Evolutionary conservation across 2,113 vertebrate species (phyloP), one percentile per base, ranked within the genome.

Genomic region (Pluvialis apricaria): DNA sequence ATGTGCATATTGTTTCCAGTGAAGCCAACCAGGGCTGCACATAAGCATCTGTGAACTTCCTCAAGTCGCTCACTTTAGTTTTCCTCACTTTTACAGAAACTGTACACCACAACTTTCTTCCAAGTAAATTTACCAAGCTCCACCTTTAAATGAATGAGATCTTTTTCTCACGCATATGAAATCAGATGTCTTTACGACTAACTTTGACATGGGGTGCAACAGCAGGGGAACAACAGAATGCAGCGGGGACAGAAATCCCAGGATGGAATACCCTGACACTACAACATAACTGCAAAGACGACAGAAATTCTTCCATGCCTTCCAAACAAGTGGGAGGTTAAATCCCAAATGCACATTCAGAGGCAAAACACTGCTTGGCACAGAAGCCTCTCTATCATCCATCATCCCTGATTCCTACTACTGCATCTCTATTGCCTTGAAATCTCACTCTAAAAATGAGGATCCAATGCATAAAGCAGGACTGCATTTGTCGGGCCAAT

Each of bases 1-100:
- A 8, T 1, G 9, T 19, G 12, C 32, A 51, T 3, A 1, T 55
- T 4, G 66, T 25, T 93, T 54, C 40, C 64, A 60, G 0, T 14
- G n/a, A 88, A 62, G 68, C 36, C 72, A 92, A 12, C 11, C 34
- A 79, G 36, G 44, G 47, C 52, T 51, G 25, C 22, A 40, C 2
- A 0, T 1, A 13, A 86, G 79, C 49, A 80, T 19, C 62, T 64
- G 19, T 32, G 69, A 81, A 64, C 32, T 24, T 83, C 40, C 20
- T 5, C 2, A 3, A 52, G 34, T 21, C 3, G 1, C 49, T 68
- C 42, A 22, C 38, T 82, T 79, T 1, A 51, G 12, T 66, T 42
- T 87, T 78, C 26, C 49, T 80, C 51, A 26, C 62, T 88, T 77
- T 29, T 21, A 86, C 73, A 61, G 34, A 65, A 77, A 66, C 21